Base-by-base conservation (phyloP, 2,797 vertebrate genomes). In the Gila robusta region DNA sequence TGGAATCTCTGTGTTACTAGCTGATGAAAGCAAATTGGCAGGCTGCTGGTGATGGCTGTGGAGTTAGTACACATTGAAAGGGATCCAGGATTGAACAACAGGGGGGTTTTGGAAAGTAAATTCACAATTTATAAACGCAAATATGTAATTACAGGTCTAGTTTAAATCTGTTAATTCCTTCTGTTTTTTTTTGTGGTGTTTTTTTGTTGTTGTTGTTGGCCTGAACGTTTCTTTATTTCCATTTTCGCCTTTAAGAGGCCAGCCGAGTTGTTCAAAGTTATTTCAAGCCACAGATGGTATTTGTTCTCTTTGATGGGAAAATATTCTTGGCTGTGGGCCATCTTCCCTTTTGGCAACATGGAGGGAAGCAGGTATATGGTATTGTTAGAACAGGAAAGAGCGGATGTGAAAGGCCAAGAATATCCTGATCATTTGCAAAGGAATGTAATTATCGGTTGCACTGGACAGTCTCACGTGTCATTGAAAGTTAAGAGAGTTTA, bases 291-390 rank as follows among this genome's bases (percentile, higher is more conserved):
- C 86, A 85, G 70, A 89, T 87, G 77, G 79, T 86, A 59, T 89
- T 91, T 87, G 87, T 89, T 88, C 83, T 62, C 39, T 83, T 84
- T 83, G 85, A 90, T 88, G 86, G 87, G 88, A 89, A 90, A 91
- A 83, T 87, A 85, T 90, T 88, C 82, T 91, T 86, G 86, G 87
- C 87, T 86, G 44, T 49, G 49, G 62, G 32, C 83, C 82, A 87
- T 82, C 59, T 86, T 49, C 69, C 64, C 90, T 89, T 90, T 73
- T 79, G 86, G 89, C 81, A n/a, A 32, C 37, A 72, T 6, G 1
- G 54, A 71, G 80, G 83, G 87, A 88, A 85, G 47, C 49, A 78
- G 86, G 76, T 69, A 82, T 69, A 80, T 85, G 66, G 67, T 81
- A 37, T 74, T 35, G 41, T 82, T 28, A 77, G 66, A 56, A 73